These are phyloP conservation scores for Leptobrachium leishanense DNA, from an alignment of 2,113 vertebrate genomes.

Conservation along the genomic window DNA sequence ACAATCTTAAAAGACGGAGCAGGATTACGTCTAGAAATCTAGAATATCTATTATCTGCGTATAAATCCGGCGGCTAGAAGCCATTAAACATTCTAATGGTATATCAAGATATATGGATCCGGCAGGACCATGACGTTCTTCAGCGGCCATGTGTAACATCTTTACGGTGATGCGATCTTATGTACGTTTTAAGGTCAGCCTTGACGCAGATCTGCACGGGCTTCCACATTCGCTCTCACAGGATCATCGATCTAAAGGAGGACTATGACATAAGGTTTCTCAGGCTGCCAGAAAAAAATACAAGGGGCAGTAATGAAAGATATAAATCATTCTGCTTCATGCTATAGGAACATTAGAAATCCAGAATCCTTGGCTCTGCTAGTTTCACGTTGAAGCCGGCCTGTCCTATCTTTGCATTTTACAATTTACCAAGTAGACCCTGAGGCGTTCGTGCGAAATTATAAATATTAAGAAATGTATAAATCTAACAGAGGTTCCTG, in stretches of 20 bases:
- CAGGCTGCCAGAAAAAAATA: background rate
- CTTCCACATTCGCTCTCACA: background rate
- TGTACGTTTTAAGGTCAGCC: constrained; percentile 21
- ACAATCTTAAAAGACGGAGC: background rate
- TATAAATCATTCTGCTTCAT: background rate
- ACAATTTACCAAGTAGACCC: too few species aligned
- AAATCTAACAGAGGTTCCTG: too few species aligned
- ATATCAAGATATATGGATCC: background rate
- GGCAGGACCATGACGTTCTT: background rate
- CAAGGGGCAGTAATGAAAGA: background rate
- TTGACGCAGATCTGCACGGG: constrained; percentile 6
- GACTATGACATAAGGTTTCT: background rate
- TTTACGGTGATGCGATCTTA: background rate
- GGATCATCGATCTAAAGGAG: background rate
- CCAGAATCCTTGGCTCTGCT: too few species aligned
- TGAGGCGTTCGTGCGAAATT: too few species aligned
- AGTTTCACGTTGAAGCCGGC: too few species aligned
- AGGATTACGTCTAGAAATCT: background rate
- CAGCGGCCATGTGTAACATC: background rate
- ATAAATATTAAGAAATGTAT: too few species aligned
- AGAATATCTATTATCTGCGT: background rate
- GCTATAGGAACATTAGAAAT: too few species aligned
- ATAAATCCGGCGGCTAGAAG: background rate
- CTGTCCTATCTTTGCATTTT: too few species aligned
- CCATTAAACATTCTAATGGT: constrained; percentile 1